Base-by-base conservation (phyloP, 2,888 invertebrate species). In the Mesorhabditis belari region DNA sequence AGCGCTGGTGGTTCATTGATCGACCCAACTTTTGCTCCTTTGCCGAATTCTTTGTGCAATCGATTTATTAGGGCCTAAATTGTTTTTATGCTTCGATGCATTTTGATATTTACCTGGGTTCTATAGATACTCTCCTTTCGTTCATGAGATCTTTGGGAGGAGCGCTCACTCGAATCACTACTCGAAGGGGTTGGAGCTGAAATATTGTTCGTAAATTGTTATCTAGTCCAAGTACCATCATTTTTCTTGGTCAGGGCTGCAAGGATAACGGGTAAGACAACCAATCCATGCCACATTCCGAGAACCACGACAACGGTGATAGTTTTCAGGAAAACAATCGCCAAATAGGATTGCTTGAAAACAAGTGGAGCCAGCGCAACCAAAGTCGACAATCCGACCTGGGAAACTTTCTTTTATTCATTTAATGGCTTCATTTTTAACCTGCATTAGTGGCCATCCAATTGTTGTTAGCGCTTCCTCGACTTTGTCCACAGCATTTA, bases 271-370 rank as follows among this genome's bases (percentile, higher is more conserved):
- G 77, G 77, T 23, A 77, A 58, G 2, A 77, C 58, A 23, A 78
- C 67, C 27, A 77, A 65, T 5, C 73, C 75, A 62, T 77, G 77
- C 62, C 74, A 75, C 73, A 77, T 77, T 29, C 77, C 77, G 26
- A 77, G 69, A 4, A 71, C 53, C 1, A 77, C 77, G 23, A 77
- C 77, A 12, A 76, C 70, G 19, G 70, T 58, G 58, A 76, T 77
- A 6, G 74, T 74, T 63, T 77, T 77, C 52, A 77, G 58, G 60
- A 77, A 77, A 50, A 77, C 77, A 19, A 78, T 53, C 1, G 77
- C 77, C 58, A 77, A 65, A 57, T 77, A 77, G 44, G 75, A 75
- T 60, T 75, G 77, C 57, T 77, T 77, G 66, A 78, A 68, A 29
- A 77, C 68, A 6, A 77, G 66, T 5, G 77, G 77, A 21, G 69